Conservation (phyloP, 30 jellyfish, hydroid and myxozoan genomes). For the Pelagia noctiluca region DNA sequence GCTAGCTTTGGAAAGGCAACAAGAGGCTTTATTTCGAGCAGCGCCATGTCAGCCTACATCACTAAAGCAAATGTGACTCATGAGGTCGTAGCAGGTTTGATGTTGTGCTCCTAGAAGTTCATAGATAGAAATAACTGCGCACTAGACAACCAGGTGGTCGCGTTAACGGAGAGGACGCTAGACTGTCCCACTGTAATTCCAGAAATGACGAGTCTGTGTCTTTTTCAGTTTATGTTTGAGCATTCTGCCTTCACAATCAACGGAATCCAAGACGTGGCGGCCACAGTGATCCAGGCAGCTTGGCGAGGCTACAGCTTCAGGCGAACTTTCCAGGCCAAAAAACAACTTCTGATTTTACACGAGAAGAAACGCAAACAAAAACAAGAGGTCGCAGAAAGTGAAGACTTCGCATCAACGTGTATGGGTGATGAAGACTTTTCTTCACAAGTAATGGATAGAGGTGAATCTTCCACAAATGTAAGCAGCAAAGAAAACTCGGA, state of each 20-base stretch:
- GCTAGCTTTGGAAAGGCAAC: too few relatives aligned
- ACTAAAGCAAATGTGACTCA: too few relatives aligned
- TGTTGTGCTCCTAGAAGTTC: too few relatives aligned
- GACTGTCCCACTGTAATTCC: neutral
- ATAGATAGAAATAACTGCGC: too few relatives aligned
- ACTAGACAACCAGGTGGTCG: too few relatives aligned
- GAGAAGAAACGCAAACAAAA: conserved; percentile 47
- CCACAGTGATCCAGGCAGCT: conserved; percentile 82
- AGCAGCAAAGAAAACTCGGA: neutral
- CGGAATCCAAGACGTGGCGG: conserved; percentile 91
- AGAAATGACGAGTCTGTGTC: neutral
- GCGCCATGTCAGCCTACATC: too few relatives aligned
- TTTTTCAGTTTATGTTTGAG: conserved; percentile 78
- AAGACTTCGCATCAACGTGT: neutral
- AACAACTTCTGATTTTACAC: conserved; percentile 56
- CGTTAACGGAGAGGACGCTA: too few relatives aligned
- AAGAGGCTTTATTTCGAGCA: too few relatives aligned
- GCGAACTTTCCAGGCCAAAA: conserved; percentile 42
- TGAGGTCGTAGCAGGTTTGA: too few relatives aligned
- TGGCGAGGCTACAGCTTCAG: conserved; percentile 89
- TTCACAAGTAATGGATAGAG: neutral
- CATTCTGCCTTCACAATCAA: conserved; percentile 93
- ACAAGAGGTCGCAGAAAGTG: neutral
- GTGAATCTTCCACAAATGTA: neutral
- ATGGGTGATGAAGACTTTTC: neutral